Base-by-base conservation (phyloP, 2,797 vertebrate species). In the Capromys pilorides region DNA sequence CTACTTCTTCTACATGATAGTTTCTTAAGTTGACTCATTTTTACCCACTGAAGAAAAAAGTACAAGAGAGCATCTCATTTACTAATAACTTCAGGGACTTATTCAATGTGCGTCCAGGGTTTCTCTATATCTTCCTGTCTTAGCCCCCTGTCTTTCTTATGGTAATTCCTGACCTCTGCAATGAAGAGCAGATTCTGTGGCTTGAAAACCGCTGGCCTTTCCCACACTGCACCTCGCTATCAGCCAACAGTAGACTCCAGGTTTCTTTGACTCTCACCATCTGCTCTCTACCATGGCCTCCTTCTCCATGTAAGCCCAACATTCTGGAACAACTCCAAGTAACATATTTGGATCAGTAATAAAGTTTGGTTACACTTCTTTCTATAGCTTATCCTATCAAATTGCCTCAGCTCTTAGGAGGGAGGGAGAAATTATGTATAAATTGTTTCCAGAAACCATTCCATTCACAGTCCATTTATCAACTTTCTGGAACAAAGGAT, bases 391-490 rank as follows among this genome's bases (percentile, higher is more conserved):
- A 94, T 94, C 54, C 86, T 95, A 89, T 90, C 85, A 86, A 93
- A 96, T 89, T 88, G 45, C 39, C 77, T 95, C 81, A 93, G 19
- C 73, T 94, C 79, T 88, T 61, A 92, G 54, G 24, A 78, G 24
- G 59, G 36, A 88, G 49, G 49, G 33, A 92, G 61, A 88, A 93
- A 93, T 49, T 71, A 33, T 69, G 9, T 54, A 92, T 54, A 96
- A 95, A 96, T 93, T 94, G 64, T 90, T 97, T 97, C 96, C 90
- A 97, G 94, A 97, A 97, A 92, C 77, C n/a, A 33, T 28, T 90
- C 67, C 45, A 86, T 85, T 97, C 88, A 91, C 33, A 88, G 85
- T n/a, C 86, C 73, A 88, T 96, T 95, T 96, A 88, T 95, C 94
- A 96, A 84, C 10, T 45, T 36, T 73, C 21, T 73, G 59, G 79